Conservation (phyloP, 2,113 vertebrate species). For the Tonatia bakeri region DNA sequence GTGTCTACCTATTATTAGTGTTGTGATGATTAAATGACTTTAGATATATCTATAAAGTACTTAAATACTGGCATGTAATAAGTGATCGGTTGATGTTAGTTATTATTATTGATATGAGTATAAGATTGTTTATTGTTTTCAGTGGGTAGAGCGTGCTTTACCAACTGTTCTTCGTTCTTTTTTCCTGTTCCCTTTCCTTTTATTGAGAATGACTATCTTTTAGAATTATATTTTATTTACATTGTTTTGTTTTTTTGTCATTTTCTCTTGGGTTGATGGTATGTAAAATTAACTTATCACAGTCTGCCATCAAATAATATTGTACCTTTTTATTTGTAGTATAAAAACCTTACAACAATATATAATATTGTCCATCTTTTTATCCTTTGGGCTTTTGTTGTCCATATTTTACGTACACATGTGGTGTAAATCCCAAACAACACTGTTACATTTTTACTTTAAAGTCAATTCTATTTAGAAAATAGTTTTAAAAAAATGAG, state of each 20-base stretch:
- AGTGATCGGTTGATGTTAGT: not conserved
- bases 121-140: not conserved
- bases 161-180: not conserved
- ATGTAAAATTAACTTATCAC: not conserved
- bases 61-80: not conserved
- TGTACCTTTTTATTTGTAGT: not conserved
- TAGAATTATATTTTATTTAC: not conserved
- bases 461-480: slow-evolving; percentile 4
- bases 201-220: not conserved
- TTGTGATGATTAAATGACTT: slow-evolving; percentile 23
- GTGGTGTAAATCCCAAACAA: not conserved
- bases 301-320: not conserved
- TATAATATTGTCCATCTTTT: not conserved
- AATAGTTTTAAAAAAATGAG: not conserved
- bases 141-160: not conserved
- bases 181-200: not conserved
- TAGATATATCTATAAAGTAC: not conserved
- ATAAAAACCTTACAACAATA: not conserved
- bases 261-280: not conserved
- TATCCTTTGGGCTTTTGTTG: not conserved
- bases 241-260: not conserved
- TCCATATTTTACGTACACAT: not conserved
- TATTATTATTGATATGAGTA: not conserved
- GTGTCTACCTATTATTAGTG: not conserved
- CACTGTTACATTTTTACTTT: not conserved